Conservation (phyloP, 2,888 invertebrate species). For the Thecocarcelia acutangulata region DNA sequence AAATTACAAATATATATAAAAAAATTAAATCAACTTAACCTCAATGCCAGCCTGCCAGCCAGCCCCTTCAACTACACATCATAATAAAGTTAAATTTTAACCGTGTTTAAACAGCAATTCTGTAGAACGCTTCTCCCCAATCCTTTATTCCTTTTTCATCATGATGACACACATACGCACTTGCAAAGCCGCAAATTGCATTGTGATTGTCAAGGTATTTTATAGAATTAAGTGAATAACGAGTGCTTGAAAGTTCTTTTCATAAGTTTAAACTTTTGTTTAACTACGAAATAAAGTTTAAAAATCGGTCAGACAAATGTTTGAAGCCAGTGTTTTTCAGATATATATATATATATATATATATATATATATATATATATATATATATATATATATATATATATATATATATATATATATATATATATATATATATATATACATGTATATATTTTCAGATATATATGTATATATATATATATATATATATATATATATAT, state of each 20-base stretch:
- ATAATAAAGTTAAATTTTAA: neutral
- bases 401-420: too few relatives aligned
- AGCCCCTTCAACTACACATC: neutral
- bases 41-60: slow-evolving; percentile 16
- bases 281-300: neutral
- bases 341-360: too few relatives aligned
- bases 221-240: neutral
- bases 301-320: neutral
- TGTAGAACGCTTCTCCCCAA: neutral
- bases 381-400: too few relatives aligned
- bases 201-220: slow-evolving; percentile 19
- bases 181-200: slow-evolving; percentile 3
- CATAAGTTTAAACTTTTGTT: neutral
- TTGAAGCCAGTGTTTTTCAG: too few relatives aligned
- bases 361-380: too few relatives aligned
- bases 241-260: neutral
- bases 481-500: too few relatives aligned
- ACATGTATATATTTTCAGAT: too few relatives aligned
- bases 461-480: too few relatives aligned
- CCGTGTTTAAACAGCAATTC: neutral
- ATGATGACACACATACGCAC: slow-evolving; percentile 4
- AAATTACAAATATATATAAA: neutral
- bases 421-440: too few relatives aligned
- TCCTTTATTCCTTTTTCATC: neutral
- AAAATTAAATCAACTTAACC: slow-evolving; percentile 23